Evolutionary conservation across 2,888 invertebrate species (phyloP).

Genomic region (Agriopis marginaria): DNA sequence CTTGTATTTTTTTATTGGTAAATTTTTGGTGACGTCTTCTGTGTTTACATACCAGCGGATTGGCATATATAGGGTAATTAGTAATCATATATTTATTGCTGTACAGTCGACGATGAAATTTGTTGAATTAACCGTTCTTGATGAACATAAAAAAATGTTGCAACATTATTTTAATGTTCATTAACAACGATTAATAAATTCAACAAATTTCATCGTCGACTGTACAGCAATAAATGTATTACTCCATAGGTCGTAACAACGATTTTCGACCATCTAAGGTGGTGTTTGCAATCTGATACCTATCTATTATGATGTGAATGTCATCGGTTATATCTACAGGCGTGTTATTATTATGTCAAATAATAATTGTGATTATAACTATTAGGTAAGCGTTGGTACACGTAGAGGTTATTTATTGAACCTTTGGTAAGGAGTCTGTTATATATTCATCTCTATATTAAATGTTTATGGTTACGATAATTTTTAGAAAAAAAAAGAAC

Average conservation of each 20-base stretch:
- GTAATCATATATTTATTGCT: no score
- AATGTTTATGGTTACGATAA: no score
- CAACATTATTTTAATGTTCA: no score
- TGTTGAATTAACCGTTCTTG: no score
- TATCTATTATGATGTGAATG: slow-evolving; percentile 36
- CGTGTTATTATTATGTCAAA: slow-evolving; percentile 33
- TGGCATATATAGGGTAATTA: no score
- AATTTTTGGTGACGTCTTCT: no score
- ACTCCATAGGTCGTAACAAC: slow-evolving; percentile 33
- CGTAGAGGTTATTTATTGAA: slow-evolving; percentile 7
- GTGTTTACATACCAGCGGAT: no score
- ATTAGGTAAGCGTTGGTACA: slow-evolving; percentile 16
- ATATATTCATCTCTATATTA: neutral
- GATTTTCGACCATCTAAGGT: slow-evolving; percentile 34
- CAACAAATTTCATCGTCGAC: neutral
- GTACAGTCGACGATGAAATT: no score
- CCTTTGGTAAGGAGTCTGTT: neutral
- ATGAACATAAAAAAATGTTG: no score
- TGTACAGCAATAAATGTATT: slow-evolving; percentile 15
- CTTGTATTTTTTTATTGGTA: no score
- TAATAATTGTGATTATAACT: slow-evolving; percentile 29
- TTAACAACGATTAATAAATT: no score
- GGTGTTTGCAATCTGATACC: slow-evolving; percentile 36
- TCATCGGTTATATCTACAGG: slow-evolving; percentile 24
- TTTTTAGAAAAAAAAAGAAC: no score